A percentile compares a stretch with the other conserved stretches of the same genome.
These are phyloP conservation scores for Tetrax tetrax DNA, from an alignment of 2,113 vertebrate genomes.

Conservation along the genomic window DNA sequence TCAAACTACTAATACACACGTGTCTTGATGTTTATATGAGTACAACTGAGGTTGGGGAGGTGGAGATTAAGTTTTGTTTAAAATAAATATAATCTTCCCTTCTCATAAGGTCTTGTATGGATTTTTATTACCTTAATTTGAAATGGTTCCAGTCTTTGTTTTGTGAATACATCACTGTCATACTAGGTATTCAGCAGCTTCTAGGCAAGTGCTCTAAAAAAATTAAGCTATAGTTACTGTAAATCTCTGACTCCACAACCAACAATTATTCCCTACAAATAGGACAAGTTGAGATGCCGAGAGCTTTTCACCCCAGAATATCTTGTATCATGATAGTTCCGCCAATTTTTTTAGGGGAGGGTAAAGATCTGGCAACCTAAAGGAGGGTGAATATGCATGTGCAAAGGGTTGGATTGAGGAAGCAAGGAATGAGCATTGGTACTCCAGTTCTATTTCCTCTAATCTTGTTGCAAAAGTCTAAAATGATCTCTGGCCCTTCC, in stretches of 20 bases:
- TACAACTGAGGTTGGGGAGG: background rate
- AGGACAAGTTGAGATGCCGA: background rate
- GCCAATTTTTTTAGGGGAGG: background rate
- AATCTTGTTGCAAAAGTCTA: background rate
- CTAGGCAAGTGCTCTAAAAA: background rate
- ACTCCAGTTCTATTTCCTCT: background rate
- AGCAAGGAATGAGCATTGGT: background rate
- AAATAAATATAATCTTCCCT: background rate
- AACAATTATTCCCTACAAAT: background rate
- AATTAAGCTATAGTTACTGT: background rate
- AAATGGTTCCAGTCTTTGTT: background rate
- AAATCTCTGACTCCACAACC: background rate
- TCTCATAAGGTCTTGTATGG: background rate
- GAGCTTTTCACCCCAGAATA: background rate
- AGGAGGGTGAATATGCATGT: background rate
- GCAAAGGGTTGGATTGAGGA: background rate
- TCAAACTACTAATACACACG: background rate
- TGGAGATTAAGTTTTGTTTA: background rate
- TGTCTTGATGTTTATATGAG: background rate
- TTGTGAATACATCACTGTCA: background rate
- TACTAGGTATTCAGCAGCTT: background rate
- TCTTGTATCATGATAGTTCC: background rate
- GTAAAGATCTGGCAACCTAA: background rate
- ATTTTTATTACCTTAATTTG: background rate
- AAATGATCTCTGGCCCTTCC: background rate